Conservation (phyloP, 2,113 vertebrate species). For the Glaucidium brasilianum region DNA sequence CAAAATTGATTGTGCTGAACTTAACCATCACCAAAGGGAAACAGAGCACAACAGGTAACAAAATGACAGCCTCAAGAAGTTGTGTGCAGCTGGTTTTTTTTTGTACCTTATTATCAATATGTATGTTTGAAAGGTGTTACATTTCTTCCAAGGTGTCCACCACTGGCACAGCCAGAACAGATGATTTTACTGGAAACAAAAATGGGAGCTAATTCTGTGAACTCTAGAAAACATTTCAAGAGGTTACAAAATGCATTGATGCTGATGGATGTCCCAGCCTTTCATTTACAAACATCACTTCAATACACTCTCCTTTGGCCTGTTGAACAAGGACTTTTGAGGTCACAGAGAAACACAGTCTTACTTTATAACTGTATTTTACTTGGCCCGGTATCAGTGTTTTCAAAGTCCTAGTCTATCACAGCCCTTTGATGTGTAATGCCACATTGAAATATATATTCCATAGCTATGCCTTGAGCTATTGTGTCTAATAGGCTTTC, state of each 20-base stretch:
- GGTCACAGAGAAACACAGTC: not conserved
- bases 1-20: not conserved
- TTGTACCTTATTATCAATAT: not conserved
- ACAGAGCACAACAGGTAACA: not conserved
- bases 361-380: not conserved
- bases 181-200: not conserved
- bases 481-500: constrained; percentile 26
- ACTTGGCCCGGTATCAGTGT: not conserved
- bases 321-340: not conserved
- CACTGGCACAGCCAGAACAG: not conserved
- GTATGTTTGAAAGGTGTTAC: not conserved
- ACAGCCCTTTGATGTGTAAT: constrained; percentile 21
- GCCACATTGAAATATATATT: not conserved
- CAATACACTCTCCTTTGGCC: not conserved
- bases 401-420: constrained; percentile 2
- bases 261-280: not conserved
- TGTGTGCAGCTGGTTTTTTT: not conserved
- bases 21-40: not conserved
- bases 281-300: not conserved
- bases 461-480: constrained; percentile 1
- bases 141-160: not conserved
- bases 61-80: not conserved
- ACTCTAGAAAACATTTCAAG: not conserved
- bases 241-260: not conserved
- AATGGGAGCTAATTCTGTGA: not conserved